phyloP scores from a whole-genome alignment of 2,797 vertebrate species.

The Brachymystax lenok region DNA sequence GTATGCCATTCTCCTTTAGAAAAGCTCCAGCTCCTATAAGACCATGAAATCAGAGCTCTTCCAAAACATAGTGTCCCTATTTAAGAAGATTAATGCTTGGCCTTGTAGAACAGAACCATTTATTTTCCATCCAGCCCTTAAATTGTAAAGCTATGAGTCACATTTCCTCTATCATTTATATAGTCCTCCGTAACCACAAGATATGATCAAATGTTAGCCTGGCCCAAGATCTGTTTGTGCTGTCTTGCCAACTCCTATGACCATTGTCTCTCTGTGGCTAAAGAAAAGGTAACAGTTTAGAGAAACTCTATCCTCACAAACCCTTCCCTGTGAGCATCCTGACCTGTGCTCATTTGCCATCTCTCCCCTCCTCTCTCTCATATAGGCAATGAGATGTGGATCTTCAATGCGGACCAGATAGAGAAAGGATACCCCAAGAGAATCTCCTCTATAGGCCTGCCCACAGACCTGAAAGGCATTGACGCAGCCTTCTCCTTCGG shows the following conservation, averaged over 20 bases:
- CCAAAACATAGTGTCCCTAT: conserved; percentile 1
- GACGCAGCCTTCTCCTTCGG: conserved; percentile 93
- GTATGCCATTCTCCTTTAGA: conserved; percentile 45
- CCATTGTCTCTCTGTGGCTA: background rate
- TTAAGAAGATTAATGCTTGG: conserved; percentile 1
- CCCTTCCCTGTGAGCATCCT: background rate
- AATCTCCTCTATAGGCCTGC: conserved; percentile 85
- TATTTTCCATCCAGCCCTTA: background rate
- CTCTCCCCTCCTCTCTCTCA: background rate
- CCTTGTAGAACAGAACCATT: background rate
- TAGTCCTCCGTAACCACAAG: background rate
- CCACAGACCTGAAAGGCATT: conserved; percentile 81
- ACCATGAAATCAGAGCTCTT: conserved; percentile 22
- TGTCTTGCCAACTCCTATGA: background rate
- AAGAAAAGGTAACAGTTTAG: background rate
- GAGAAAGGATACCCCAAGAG: conserved; percentile 92
- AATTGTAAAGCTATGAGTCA: conserved; percentile 19
- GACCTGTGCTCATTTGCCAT: background rate
- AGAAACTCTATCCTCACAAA: background rate
- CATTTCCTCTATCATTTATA: background rate
- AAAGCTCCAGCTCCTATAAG: conserved; percentile 32
- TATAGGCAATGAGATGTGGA: conserved; percentile 91
- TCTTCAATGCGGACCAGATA: conserved; percentile 87
- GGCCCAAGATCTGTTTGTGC: background rate
- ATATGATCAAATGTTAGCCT: background rate